Conservation (phyloP, 2,797 vertebrate genomes). For the Margarornis squamiger region DNA sequence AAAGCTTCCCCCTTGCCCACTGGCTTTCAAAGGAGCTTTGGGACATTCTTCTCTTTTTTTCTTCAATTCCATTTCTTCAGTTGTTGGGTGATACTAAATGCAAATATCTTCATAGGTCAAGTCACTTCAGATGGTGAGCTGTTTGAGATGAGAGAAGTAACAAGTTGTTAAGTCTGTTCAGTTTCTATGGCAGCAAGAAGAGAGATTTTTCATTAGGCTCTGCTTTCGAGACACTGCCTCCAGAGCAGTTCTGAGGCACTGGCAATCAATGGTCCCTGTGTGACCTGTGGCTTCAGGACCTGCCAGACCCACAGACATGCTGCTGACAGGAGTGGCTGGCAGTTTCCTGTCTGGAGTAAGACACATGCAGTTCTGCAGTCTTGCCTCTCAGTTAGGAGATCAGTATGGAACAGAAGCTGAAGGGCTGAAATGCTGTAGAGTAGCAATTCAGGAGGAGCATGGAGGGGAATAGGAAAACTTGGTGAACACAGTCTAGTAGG, state of each 20-base stretch:
- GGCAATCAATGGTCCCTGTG: not conserved
- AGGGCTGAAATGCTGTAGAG: not conserved
- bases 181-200: constrained; percentile 55
- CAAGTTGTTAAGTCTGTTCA: not conserved
- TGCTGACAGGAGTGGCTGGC: not conserved
- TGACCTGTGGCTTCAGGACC: not conserved
- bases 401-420: not conserved
- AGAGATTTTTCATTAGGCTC: not conserved
- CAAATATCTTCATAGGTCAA: constrained; percentile 28
- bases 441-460: not conserved
- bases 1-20: not conserved
- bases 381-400: not conserved
- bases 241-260: not conserved
- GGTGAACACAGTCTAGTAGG: not conserved
- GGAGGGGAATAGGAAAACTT: not conserved
- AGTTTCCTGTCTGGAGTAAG: not conserved
- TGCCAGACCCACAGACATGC: not conserved
- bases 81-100: not conserved
- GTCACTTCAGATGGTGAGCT: not conserved
- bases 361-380: not conserved
- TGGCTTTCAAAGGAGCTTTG: not conserved
- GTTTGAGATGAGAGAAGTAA: not conserved
- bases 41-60: not conserved
- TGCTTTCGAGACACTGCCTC: not conserved
- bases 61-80: not conserved